Evolutionary conservation across 2,113 vertebrate species (phyloP), one percentile per base, ranked within the genome.

Genomic region (Bos indicus): DNA sequence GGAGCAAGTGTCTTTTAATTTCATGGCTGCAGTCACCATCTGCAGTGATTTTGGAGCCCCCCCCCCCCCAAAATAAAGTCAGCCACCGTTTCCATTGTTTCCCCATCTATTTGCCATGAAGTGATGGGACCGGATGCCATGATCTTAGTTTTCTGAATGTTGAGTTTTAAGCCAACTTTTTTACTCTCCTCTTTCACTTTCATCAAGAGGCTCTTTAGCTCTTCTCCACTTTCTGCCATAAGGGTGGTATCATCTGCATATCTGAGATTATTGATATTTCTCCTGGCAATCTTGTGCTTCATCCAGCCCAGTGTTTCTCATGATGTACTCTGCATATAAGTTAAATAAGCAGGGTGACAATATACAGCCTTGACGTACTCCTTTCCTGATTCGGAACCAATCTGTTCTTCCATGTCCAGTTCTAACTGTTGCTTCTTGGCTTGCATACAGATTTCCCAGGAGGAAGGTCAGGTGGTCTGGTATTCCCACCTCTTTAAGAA

Each of bases 221-320:
- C 64, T 17, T 67, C 62, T 71, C 2, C 2, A 0, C 33, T 71
- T 71, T 36, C 17, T 71, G 64, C 64, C 17, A 2, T 71, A 71
- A 36, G 9, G 64, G 17, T 36, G 2, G 4, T 67, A 17, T 67
- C 33, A 67, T 71, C 64, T 71, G 33, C 8, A 36, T 11, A 36
- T 64, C 30, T 71, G 64, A 71, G 9, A 8, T 71, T 36, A 36
- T 6, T 36, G 64, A 21, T 36, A 71, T 71, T 71, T 71, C 4
- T 36, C 64, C n/a, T 5, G 9, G n/a, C 17, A 36, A 71, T 71
- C 64, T 21, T 71, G n/a, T 36, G 64, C 64, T 71, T 71, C 64
- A 5, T 21, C 17, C 7, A 36, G n/a, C 0, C n/a, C 17, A 36
- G n/a, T 0, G 2, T 71, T 71, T 21, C 2, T 36, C 64, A 36